These are phyloP conservation scores for Anabas testudineus DNA, from an alignment of 2,797 vertebrate species.

Conservation along the genomic window DNA sequence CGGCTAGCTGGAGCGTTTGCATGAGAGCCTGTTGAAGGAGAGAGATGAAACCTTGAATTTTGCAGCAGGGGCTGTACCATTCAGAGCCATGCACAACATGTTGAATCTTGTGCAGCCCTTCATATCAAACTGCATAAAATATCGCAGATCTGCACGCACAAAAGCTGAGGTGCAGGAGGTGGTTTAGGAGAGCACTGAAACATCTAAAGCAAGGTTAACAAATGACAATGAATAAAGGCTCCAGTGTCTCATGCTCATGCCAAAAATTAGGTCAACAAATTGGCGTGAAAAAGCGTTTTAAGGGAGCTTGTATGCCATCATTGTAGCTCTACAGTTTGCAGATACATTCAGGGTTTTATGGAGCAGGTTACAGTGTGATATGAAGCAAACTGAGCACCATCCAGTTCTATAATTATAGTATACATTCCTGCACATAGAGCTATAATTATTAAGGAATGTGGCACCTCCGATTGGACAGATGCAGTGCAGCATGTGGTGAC, in stretches of 20 bases:
- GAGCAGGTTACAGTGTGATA: conserved; percentile 25
- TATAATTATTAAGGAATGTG: conserved; percentile 37
- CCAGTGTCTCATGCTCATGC: conserved; percentile 4
- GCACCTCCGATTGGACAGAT: conserved; percentile 26
- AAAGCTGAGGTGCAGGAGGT: conserved; percentile 14
- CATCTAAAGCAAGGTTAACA: conserved; percentile 23
- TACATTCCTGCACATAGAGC: conserved; percentile 2
- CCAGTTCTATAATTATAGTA: conserved; percentile 1
- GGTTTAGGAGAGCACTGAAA: not conserved
- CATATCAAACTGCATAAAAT: conserved; percentile 8
- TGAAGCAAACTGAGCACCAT: conserved; percentile 39
- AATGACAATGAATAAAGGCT: conserved; percentile 9
- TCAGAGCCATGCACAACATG: not conserved
- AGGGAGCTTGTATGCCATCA: conserved; percentile 10
- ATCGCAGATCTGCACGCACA: conserved; percentile 20
- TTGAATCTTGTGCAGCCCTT: conserved; percentile 17
- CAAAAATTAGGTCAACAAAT: conserved; percentile 38
- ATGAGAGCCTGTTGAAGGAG: conserved; percentile 31
- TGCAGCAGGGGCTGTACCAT: conserved; percentile 19
- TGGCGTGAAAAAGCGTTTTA: conserved; percentile 24
- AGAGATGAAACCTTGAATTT: conserved; percentile 41
- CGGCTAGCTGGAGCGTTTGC: conserved; percentile 31
- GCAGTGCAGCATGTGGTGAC: conserved; percentile 39
- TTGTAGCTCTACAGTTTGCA: conserved; percentile 29
- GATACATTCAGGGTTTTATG: conserved; percentile 30